Conservation (phyloP, 2,888 invertebrate species). For the Itoplectis maculator region DNA sequence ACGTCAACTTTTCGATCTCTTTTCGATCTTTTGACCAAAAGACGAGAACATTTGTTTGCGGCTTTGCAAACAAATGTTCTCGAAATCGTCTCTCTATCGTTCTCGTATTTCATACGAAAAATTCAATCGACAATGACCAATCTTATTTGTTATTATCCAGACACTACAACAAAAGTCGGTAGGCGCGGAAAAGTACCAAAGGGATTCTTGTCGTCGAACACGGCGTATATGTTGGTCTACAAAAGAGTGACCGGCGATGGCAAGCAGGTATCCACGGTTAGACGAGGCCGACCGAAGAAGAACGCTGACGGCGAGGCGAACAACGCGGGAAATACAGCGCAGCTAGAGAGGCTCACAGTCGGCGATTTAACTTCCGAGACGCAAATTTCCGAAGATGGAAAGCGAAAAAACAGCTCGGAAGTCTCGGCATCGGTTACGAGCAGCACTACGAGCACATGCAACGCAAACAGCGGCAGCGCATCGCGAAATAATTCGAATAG, state of each 20-base stretch:
- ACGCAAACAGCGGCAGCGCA: conserved; percentile 2
- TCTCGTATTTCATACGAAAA: no score
- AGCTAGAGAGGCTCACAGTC: conserved; percentile 66
- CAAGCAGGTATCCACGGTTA: conserved; percentile 33
- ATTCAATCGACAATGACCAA: no score
- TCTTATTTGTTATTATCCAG: conserved; percentile 69
- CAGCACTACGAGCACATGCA: conserved; percentile 6
- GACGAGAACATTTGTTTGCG: no score
- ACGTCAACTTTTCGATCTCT: no score
- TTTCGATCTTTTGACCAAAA: no score
- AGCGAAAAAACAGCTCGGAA: conserved; percentile 67
- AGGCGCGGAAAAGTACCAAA: conserved; percentile 83
- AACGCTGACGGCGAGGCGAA: conserved; percentile 65
- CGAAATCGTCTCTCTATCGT: no score
- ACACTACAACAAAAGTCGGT: conserved; percentile 76
- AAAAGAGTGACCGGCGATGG: conserved; percentile 75
- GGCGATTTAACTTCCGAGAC: conserved; percentile 59
- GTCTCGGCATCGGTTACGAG: conserved; percentile 33
- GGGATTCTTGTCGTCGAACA: conserved; percentile 86
- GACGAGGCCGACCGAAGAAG: conserved; percentile 56
- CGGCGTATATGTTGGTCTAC: conserved; percentile 89
- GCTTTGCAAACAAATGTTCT: no score
- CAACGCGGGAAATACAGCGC: conserved; percentile 57
- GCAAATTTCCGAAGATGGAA: conserved; percentile 53
- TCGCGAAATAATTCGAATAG: conserved; percentile 23